phyloP scores from a whole-genome alignment of 2,113 vertebrate genomes.

The Hiodon tergisus region DNA sequence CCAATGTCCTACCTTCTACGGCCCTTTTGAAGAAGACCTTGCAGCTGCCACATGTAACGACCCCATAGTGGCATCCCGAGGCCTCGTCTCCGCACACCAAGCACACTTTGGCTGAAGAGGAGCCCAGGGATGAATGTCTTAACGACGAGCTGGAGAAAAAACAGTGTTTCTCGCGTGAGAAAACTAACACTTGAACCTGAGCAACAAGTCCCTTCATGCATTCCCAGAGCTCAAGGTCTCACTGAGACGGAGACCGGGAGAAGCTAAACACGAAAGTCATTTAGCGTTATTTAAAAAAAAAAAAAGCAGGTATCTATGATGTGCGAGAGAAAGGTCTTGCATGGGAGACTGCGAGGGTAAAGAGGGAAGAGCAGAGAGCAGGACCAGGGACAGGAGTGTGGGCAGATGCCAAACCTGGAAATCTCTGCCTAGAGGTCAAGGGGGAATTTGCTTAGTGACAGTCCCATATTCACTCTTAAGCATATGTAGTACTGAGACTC shows the following conservation, averaged over 20 bases:
- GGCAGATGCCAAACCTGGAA: too few relatives aligned
- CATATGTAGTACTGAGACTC: too few relatives aligned
- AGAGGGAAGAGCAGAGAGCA: too few relatives aligned
- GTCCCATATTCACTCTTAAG: too few relatives aligned
- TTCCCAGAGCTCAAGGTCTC: neutral
- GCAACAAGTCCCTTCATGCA: neutral
- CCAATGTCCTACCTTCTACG: conserved; percentile 79
- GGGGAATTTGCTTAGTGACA: too few relatives aligned
- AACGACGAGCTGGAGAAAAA: conserved; percentile 73
- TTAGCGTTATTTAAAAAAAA: too few relatives aligned
- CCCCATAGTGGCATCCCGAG: conserved; percentile 96
- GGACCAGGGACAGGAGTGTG: too few relatives aligned
- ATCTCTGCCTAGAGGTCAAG: too few relatives aligned
- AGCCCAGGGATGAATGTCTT: conserved; percentile 81
- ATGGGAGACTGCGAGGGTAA: too few relatives aligned
- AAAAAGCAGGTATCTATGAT: too few relatives aligned
- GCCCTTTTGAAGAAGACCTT: conserved; percentile 99
- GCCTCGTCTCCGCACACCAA: conserved; percentile 96
- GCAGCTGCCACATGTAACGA: conserved; percentile 97
- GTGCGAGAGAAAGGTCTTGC: too few relatives aligned
- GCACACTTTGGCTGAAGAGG: conserved; percentile 95
- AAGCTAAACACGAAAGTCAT: neutral
- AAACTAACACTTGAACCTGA: neutral
- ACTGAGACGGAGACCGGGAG: neutral
- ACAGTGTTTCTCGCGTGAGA: conserved; percentile 33